phyloP scores from a whole-genome alignment of 1,140 invertebrate species.

The Danaus melanippus region DNA sequence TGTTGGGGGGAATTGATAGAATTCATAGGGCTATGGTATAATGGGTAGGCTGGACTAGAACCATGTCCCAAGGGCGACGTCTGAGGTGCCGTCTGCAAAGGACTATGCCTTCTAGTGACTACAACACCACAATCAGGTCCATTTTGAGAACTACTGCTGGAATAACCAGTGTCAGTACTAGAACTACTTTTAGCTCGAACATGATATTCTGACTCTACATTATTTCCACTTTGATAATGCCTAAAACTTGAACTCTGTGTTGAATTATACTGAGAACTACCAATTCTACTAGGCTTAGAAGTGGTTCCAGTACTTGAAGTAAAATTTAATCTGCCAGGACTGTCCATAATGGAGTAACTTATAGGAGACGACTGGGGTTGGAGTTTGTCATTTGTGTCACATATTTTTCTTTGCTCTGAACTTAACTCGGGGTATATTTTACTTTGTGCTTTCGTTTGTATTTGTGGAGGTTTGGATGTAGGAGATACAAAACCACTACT shows the following conservation, averaged over 20 bases:
- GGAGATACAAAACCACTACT: slow-evolving; percentile 71
- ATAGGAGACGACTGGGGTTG: slow-evolving; percentile 81
- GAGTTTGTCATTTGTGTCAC: slow-evolving; percentile 69
- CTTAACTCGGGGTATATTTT: slow-evolving; percentile 78
- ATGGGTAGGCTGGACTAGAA: slow-evolving; percentile 82
- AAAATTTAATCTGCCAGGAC: slow-evolving; percentile 75
- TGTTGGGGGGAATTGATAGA: slow-evolving; percentile 81
- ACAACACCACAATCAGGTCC: slow-evolving; percentile 78
- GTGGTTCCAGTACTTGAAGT: slow-evolving; percentile 66
- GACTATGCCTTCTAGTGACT: slow-evolving; percentile 78
- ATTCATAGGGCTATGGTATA: slow-evolving; percentile 85
- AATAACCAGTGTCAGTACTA: slow-evolving; percentile 76
- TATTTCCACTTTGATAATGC: slow-evolving; percentile 74
- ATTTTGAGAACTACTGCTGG: slow-evolving; percentile 75
- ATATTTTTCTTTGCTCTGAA: slow-evolving; percentile 71
- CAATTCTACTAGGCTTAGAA: slow-evolving; percentile 55
- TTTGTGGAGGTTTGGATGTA: slow-evolving; percentile 71
- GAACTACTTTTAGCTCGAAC: slow-evolving; percentile 76
- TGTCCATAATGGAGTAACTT: slow-evolving; percentile 83
- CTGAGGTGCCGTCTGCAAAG: slow-evolving; percentile 78
- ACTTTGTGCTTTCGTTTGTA: slow-evolving; percentile 79
- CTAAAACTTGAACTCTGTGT: slow-evolving; percentile 72
- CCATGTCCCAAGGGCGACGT: slow-evolving; percentile 78
- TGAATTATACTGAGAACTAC: slow-evolving; percentile 53
- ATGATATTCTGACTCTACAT: slow-evolving; percentile 77